Percentiles rank a stretch among this genome's conserved stretches.
Evolutionary conservation across 2,113 vertebrate genomes (phyloP).

Genomic region (Polyodon spathula): DNA sequence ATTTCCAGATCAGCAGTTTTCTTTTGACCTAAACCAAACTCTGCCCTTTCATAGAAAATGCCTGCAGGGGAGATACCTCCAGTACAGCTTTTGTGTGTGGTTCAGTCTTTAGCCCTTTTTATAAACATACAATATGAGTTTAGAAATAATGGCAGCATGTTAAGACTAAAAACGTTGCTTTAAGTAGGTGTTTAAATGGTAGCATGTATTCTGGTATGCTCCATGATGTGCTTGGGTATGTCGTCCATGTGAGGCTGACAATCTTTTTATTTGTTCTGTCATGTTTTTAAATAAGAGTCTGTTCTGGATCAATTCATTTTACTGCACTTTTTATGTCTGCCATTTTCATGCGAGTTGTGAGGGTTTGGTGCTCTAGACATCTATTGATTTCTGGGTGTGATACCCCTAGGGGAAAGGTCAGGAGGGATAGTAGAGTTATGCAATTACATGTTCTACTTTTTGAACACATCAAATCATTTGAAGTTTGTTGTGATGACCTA

Average conservation of each 20-base stretch:
- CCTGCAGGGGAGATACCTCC: constrained; percentile 45
- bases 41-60: constrained; percentile 40
- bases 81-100: constrained; percentile 35
- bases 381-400: too few relatives aligned
- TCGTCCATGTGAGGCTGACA: not conserved
- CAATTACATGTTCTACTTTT: too few relatives aligned
- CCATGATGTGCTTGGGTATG: not conserved
- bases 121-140: constrained; percentile 37
- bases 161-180: constrained; percentile 45
- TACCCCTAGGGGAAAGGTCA: too few relatives aligned
- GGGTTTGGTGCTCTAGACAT: too few relatives aligned
- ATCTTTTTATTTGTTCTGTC: too few relatives aligned
- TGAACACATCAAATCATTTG: too few relatives aligned
- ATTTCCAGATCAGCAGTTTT: constrained; percentile 63
- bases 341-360: too few relatives aligned
- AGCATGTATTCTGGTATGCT: not conserved
- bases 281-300: too few relatives aligned
- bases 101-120: constrained; percentile 37
- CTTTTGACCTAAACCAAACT: constrained; percentile 60
- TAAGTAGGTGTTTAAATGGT: constrained; percentile 16
- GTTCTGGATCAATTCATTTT: too few relatives aligned
- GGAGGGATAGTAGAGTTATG: too few relatives aligned
- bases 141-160: constrained; percentile 39
- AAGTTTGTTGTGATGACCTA: too few relatives aligned
- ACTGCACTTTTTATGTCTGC: too few relatives aligned